phyloP scores from a whole-genome alignment of 2,797 vertebrate species.

The Takifugu rubripes region DNA sequence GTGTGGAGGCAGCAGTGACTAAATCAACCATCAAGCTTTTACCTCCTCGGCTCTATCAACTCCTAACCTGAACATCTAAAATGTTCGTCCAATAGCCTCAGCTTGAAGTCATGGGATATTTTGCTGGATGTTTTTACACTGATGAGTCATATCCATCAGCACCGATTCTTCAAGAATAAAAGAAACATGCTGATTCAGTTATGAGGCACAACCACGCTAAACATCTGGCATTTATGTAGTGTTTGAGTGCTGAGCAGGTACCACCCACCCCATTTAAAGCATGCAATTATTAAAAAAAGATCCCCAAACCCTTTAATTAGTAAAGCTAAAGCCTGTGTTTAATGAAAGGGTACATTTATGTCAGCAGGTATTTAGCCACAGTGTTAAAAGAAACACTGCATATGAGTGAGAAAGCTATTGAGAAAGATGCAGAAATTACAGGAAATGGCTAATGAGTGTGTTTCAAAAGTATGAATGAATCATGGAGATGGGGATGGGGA shows the following conservation, averaged over 20 bases:
- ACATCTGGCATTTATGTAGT: slow-evolving; percentile 37
- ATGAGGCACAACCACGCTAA: slow-evolving; percentile 29
- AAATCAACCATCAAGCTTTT: no score
- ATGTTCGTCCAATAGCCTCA: not conserved
- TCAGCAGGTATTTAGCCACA: slow-evolving; percentile 12
- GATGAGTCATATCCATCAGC: slow-evolving; percentile 42
- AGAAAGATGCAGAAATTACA: slow-evolving; percentile 4
- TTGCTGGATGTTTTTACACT: slow-evolving; percentile 23
- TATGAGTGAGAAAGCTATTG: slow-evolving; percentile 16
- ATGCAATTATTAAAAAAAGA: slow-evolving; percentile 22
- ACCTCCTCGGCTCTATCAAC: no score
- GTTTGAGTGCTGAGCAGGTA: slow-evolving; percentile 11
- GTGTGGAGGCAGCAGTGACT: not conserved
- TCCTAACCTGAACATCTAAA: no score
- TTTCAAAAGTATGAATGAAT: slow-evolving; percentile 16
- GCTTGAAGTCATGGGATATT: slow-evolving; percentile 18
- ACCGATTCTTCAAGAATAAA: slow-evolving; percentile 21
- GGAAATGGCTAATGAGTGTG: slow-evolving; percentile 13
- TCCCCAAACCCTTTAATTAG: slow-evolving; percentile 6
- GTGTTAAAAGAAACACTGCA: not conserved
- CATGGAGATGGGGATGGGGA: not conserved
- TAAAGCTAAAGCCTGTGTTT: slow-evolving; percentile 21
- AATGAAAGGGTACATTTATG: slow-evolving; percentile 13
- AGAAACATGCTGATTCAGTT: slow-evolving; percentile 31
- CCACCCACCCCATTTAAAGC: slow-evolving; percentile 1